Base-by-base conservation (phyloP, 1,140 invertebrate genomes). In the Mesaphorura yosii region DNA sequence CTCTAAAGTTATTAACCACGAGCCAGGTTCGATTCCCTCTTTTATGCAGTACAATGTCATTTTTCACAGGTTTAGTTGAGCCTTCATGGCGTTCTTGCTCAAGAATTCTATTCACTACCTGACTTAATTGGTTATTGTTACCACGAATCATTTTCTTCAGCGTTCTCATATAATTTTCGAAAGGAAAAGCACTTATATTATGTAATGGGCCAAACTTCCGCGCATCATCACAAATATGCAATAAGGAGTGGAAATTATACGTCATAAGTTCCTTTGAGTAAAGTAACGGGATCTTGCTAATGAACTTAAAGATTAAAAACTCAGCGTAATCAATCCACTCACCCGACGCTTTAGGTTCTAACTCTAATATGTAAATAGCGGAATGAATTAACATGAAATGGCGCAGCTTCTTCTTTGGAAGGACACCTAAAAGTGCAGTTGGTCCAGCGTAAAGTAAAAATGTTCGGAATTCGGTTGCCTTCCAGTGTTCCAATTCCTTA, bases 401-500 rank as follows among this genome's bases (percentile, higher is more conserved):
- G 10, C 39, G 20, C 27, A 49, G 51, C 14, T 40, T 25, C 14
- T 31, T 5, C 17, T 34, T 28, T 4, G n/a, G 17, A 20, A 58
- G n/a, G 19, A 54, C 20, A 15, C 27, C 15, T 37, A 46, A 37
- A 2, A 58, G 39, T n/a, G 38, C 51, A 34, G 27, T 19, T n/a
- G 53, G 26, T 6, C 52, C 57, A 6, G 17, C 41, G 31, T 51
- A 59, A 5, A 59, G 28, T 26, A 59, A 26, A 23, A 59, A 59
- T 17, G 17, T 25, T 31, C 57, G 14, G 20, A 45, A 51, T 27
- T 59, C 57, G 2, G 52, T 59, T 15, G 57, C 53, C 37, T 58
- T 58, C 34, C 34, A 58, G 12, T 23, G 15, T 10, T 54, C 48
- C 2, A 44, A 20, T 28, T 70, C 64, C 5, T 44, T 42, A 12